phyloP scores from a whole-genome alignment of 2,888 invertebrate genomes.

The Nycteola revayana region DNA sequence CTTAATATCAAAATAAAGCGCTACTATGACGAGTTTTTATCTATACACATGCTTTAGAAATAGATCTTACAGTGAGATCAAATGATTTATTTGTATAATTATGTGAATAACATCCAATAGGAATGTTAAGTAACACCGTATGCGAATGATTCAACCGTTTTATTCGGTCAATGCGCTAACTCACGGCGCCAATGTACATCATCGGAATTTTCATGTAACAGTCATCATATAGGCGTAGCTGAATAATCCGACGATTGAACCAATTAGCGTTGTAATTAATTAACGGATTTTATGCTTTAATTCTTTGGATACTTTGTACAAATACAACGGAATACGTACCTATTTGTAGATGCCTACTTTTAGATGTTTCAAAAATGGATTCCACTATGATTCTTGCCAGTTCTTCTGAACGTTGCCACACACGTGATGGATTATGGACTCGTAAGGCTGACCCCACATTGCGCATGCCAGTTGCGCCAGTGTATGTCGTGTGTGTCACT shows the following conservation, averaged over 20 bases:
- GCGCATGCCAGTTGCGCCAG: too few relatives aligned
- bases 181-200: constrained; percentile 53
- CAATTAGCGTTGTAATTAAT: constrained; percentile 31
- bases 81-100: constrained; percentile 72
- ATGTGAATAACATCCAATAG: constrained; percentile 65
- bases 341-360: too few relatives aligned
- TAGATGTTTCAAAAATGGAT: too few relatives aligned
- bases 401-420: too few relatives aligned
- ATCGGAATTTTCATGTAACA: constrained; percentile 28
- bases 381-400: too few relatives aligned
- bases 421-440: too few relatives aligned
- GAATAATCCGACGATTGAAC: constrained; percentile 29
- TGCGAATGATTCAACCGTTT: constrained; percentile 65
- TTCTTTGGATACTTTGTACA: too few relatives aligned
- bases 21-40: background rate
- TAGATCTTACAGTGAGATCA: constrained; percentile 43
- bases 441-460: too few relatives aligned
- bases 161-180: constrained; percentile 72
- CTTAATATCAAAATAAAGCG: background rate
- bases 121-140: constrained; percentile 76
- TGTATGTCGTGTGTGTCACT: too few relatives aligned
- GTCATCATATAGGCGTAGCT: constrained; percentile 26
- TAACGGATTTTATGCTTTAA: constrained; percentile 8
- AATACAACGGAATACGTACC: too few relatives aligned
- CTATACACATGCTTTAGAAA: constrained; percentile 29